phyloP scores from a whole-genome alignment of 2,113 vertebrate species.

The Passer domesticus region DNA sequence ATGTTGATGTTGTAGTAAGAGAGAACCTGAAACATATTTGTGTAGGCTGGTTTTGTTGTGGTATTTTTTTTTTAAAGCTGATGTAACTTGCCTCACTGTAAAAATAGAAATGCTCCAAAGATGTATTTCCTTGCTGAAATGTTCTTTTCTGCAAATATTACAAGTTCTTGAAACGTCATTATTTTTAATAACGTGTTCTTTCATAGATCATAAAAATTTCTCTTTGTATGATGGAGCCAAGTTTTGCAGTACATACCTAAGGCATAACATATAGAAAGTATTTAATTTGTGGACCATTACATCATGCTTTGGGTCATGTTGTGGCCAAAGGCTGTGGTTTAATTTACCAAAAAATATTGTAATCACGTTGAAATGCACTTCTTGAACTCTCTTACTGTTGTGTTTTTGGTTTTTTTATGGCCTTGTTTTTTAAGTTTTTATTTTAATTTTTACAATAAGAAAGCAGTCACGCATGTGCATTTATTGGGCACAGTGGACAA shows the following conservation, averaged over 20 bases:
- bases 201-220: neutral
- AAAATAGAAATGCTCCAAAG: neutral
- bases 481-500: neutral
- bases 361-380: neutral
- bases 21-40: neutral
- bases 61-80: neutral
- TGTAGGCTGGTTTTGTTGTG: neutral
- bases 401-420: neutral
- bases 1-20: neutral
- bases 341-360: neutral
- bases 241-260: neutral
- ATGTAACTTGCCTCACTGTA: neutral
- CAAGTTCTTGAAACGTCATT: constrained; percentile 14
- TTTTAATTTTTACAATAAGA: neutral
- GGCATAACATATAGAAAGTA: neutral
- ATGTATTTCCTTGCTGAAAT: neutral
- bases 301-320: neutral
- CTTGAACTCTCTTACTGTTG: neutral
- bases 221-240: neutral
- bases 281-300: neutral
- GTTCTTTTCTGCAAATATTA: neutral
- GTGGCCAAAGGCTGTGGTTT: neutral
- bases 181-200: constrained; percentile 40
- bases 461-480: neutral
- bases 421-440: neutral